These are phyloP conservation scores for Anoplolepis gracilipes DNA, from an alignment of 1,140 invertebrate genomes.

Conservation along the genomic window DNA sequence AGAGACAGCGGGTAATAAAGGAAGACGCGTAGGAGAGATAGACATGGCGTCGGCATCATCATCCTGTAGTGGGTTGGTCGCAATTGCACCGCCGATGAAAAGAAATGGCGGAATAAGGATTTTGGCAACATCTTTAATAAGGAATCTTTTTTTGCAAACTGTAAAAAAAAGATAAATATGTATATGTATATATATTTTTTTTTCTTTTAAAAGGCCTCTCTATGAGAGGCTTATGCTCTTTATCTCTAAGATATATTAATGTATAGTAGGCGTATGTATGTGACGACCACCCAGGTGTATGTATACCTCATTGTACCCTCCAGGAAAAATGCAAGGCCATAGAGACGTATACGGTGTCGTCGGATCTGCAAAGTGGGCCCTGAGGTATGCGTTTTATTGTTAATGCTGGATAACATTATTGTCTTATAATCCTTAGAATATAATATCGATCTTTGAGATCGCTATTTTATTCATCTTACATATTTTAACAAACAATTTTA, in stretches of 20 bases:
- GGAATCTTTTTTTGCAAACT: conserved; percentile 54
- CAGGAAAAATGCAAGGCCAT: conserved; percentile 45
- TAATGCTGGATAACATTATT: background rate
- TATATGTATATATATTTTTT: too few relatives aligned
- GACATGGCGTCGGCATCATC: conserved; percentile 75
- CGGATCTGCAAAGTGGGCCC: background rate
- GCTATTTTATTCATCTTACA: background rate
- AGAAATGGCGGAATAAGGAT: conserved; percentile 72
- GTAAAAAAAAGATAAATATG: background rate
- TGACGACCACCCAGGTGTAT: conserved; percentile 75
- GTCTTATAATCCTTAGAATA: background rate
- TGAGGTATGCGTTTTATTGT: conserved; percentile 3
- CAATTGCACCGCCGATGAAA: conserved; percentile 41
- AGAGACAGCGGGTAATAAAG: conserved; percentile 73
- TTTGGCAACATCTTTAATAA: conserved; percentile 76
- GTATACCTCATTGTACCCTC: background rate
- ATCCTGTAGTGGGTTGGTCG: conserved; percentile 62
- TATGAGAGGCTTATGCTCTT: conserved; percentile 65
- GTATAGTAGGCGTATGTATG: conserved; percentile 30
- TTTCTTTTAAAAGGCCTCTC: too few relatives aligned
- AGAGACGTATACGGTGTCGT: background rate
- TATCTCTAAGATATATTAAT: conserved; percentile 29
- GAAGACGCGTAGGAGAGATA: conserved; percentile 63
- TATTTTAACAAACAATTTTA: background rate
- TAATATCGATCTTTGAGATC: background rate